phyloP scores from a whole-genome alignment of 2,797 vertebrate genomes.

The Luscinia megarhynchos region DNA sequence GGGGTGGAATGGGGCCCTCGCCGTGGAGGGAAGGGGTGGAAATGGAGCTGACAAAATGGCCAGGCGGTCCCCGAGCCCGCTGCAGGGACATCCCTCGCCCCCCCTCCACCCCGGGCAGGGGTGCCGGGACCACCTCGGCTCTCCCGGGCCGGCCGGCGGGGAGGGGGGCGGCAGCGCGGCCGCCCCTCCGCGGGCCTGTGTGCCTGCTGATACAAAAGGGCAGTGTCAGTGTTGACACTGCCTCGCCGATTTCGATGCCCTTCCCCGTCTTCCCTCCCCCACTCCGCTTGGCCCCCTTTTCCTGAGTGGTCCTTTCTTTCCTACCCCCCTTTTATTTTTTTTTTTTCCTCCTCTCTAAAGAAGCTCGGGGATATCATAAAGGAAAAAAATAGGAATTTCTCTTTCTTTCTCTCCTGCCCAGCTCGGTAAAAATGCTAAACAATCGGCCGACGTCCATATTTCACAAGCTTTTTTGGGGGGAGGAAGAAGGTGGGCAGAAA shows the following conservation, averaged over 20 bases:
- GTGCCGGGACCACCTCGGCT: not conserved
- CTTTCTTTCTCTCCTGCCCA: not conserved
- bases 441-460: constrained; percentile 70
- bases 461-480: not conserved
- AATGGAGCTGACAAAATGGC: constrained; percentile 39
- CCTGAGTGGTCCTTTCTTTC: not conserved
- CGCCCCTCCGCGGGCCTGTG: not conserved
- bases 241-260: constrained; percentile 14
- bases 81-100: not conserved
- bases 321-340: too few relatives aligned
- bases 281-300: not conserved
- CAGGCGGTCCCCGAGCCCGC: not conserved
- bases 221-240: constrained; percentile 64
- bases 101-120: not conserved
- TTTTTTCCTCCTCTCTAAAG: fast-evolving
- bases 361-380: not conserved
- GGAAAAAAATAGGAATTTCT: not conserved
- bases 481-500: not conserved
- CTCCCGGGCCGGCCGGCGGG: not conserved
- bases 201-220: constrained; percentile 62
- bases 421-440: constrained; percentile 57
- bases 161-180: not conserved
- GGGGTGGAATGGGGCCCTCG: not conserved
- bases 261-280: not conserved
- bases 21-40: not conserved